Evolutionary conservation across 2,113 vertebrate genomes (phyloP), one percentile per base, ranked within the genome.

Genomic region (Leptodactylus fuscus): DNA sequence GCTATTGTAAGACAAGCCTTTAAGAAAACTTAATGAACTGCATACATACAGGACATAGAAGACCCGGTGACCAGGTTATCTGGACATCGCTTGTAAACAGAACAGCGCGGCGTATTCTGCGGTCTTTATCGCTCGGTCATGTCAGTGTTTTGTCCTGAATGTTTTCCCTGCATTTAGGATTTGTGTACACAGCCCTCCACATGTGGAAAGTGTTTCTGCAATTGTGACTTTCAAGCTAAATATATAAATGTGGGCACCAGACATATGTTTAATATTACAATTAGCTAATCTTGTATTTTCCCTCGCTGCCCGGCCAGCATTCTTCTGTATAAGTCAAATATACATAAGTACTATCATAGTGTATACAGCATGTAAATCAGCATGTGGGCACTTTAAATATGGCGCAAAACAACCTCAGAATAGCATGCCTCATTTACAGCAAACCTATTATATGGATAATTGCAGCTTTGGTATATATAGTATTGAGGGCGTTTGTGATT

Each of bases 201-300:
- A 81, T 69, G 58, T 81, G 60, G 79, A 81, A 81, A 46, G 41
- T 69, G 60, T 81, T 67, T 58, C 77, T 81, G 67, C 24, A 32
- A 67, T 69, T 67, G 38, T 69, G 60, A 49, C 36, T 27, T 81
- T 44, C 27, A 16, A 22, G 10, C 41, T 67, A 81, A 81, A 67
- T 81, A 81, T 67, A 81, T 81, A 48, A 48, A 46, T 20, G 18
- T 48, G 29, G 60, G 79, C 27, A 65, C 38, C 24, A 18, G 55
- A 81, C 79, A 81, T 22, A 29, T 81, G 79, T 81, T 81, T 67
- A 81, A 81, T 81, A 81, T 81, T 81, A 81, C 60, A 65, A 49
- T 81, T 67, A 81, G 15, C 60, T 55, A 49, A 81, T 12, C 60
- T 80, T 58, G 58, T 48, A 48, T 81, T 81, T 67, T 65, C 2